Conservation (phyloP, 2,888 invertebrate genomes). For the Venusia cambrica region DNA sequence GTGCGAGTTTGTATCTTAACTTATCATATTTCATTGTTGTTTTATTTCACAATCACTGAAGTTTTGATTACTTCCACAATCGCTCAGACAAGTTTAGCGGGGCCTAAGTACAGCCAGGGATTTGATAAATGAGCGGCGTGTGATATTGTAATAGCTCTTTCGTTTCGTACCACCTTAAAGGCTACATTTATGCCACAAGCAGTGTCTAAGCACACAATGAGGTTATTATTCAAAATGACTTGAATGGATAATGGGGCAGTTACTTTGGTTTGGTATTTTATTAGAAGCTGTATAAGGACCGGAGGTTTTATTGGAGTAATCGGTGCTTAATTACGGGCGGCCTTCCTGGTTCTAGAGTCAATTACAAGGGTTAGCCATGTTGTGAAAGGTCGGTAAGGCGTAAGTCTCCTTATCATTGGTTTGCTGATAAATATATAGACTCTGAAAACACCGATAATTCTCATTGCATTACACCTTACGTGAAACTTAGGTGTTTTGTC, state of each 20-base stretch:
- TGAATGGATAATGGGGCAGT: slow-evolving; percentile 26
- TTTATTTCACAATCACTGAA: no score
- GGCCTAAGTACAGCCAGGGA: slow-evolving; percentile 34
- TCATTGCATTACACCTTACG: no score
- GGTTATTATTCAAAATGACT: slow-evolving; percentile 30
- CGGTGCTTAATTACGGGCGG: slow-evolving; percentile 7
- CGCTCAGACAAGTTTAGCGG: no score
- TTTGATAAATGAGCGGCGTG: slow-evolving; percentile 56
- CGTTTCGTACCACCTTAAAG: slow-evolving; percentile 31
- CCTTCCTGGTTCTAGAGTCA: slow-evolving; percentile 9
- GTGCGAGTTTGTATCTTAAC: no score
- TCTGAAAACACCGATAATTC: no score
- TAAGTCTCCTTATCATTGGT: no score
- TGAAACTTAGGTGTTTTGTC: no score
- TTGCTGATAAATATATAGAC: no score
- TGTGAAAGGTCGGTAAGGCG: no score
- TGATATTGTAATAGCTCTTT: slow-evolving; percentile 54
- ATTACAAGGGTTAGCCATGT: neutral
- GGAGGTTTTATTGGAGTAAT: slow-evolving; percentile 15
- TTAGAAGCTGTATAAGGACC: slow-evolving; percentile 7
- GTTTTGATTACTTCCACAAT: no score
- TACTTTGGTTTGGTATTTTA: slow-evolving; percentile 20
- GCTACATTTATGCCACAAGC: slow-evolving; percentile 29
- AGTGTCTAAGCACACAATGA: slow-evolving; percentile 29
- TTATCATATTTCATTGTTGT: no score